These are phyloP conservation scores for Euproctis similis DNA, from an alignment of 2,888 invertebrate species.

Conservation along the genomic window DNA sequence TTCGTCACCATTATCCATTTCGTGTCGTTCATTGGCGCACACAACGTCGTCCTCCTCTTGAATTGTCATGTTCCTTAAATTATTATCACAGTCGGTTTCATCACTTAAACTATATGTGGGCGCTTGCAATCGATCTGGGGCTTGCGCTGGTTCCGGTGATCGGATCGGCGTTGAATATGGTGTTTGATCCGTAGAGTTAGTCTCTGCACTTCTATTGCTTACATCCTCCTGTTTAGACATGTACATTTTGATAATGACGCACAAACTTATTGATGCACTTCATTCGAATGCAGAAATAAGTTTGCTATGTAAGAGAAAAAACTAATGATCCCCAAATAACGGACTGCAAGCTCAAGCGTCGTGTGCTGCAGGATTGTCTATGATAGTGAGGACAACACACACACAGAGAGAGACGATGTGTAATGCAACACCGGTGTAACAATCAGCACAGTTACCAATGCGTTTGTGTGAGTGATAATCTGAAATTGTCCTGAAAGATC, in stretches of 20 bases:
- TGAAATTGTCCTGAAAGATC: conserved; percentile 21
- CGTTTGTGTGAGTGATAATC: conserved; percentile 14
- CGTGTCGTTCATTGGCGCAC: conserved; percentile 46
- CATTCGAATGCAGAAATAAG: conserved; percentile 32
- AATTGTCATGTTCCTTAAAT: conserved; percentile 53
- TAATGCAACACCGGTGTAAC: conserved; percentile 33
- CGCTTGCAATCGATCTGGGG: conserved; percentile 13
- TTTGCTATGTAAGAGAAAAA: conserved; percentile 28
- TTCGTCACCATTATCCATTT: conserved; percentile 31
- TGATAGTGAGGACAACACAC: conserved; percentile 65
- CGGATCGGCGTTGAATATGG: conserved; percentile 58
- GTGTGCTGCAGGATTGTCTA: conserved; percentile 54
- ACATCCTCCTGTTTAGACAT: conserved; percentile 69
- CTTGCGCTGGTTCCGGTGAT: conserved; percentile 37
- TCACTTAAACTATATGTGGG: conserved; percentile 55
- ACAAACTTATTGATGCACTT: conserved; percentile 44
- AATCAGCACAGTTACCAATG: conserved; percentile 24
- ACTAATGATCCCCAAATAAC: conserved; percentile 15
- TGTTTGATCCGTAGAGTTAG: conserved; percentile 53
- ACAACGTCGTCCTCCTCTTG: conserved; percentile 68
- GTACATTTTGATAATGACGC: conserved; percentile 41
- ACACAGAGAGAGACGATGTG: too few relatives aligned
- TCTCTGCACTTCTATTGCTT: conserved; percentile 57
- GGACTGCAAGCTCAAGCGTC: conserved; percentile 24
- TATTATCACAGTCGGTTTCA: conserved; percentile 69